phyloP scores from a whole-genome alignment of 2,888 invertebrate genomes.

The Diarsia brunnea region DNA sequence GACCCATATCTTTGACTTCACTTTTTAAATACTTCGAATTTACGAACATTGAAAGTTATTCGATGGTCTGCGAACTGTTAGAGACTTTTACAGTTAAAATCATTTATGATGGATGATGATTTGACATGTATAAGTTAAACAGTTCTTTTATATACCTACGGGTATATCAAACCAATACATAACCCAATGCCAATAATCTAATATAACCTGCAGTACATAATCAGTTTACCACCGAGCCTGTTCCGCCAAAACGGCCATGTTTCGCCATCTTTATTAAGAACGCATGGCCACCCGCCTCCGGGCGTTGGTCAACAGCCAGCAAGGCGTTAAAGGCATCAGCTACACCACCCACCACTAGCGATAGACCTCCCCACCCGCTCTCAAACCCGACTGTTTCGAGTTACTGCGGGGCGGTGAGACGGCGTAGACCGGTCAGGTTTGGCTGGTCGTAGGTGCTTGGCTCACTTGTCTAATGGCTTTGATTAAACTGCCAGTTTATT shows the following conservation, averaged over 20 bases:
- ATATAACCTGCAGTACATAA: slow-evolving; percentile 65
- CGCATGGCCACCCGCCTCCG: slow-evolving; percentile 88
- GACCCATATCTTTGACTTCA: background rate
- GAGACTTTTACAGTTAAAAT: background rate
- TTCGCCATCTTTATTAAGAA: slow-evolving; percentile 89
- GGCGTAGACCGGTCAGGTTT: slow-evolving; percentile 78
- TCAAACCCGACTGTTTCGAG: slow-evolving; percentile 56
- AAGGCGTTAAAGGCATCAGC: slow-evolving; percentile 90
- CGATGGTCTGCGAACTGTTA: background rate
- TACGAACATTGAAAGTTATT: background rate
- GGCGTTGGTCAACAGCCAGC: slow-evolving; percentile 90
- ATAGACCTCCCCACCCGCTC: slow-evolving; percentile 77
- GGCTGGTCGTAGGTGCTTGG: slow-evolving; percentile 84
- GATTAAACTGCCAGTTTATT: slow-evolving; percentile 91
- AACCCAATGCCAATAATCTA: slow-evolving; percentile 23
- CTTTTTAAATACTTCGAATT: background rate
- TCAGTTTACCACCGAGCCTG: slow-evolving; percentile 77
- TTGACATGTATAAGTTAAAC: background rate
- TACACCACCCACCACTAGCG: slow-evolving; percentile 82
- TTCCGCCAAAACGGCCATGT: slow-evolving; percentile 83
- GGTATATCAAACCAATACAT: slow-evolving; percentile 7
- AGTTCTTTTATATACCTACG: background rate
- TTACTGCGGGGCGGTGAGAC: slow-evolving; percentile 70
- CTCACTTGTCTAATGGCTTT: slow-evolving; percentile 91
- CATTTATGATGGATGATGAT: background rate